phyloP scores from a whole-genome alignment of 2,113 vertebrate genomes.

The Fulica atra region DNA sequence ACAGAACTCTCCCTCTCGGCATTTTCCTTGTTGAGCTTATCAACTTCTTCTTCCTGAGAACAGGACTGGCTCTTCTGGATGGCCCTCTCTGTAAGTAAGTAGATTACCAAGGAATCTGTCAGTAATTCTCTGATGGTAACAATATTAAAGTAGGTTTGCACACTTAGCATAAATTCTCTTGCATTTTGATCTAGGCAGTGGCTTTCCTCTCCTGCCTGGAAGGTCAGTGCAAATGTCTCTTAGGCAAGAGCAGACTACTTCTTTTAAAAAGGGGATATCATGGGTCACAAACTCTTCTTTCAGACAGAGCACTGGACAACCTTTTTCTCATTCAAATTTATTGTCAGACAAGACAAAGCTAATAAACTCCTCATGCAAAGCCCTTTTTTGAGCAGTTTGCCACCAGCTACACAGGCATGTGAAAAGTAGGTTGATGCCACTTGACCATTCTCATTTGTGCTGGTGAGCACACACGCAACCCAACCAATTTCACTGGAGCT shows the following conservation, averaged over 20 bases:
- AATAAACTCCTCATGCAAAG: neutral
- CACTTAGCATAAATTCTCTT: neutral
- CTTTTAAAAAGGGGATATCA: neutral
- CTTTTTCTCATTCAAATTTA: neutral
- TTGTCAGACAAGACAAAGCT: neutral
- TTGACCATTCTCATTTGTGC: neutral
- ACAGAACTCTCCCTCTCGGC: slow-evolving; percentile 63
- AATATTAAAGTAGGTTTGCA: neutral
- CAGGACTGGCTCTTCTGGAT: slow-evolving; percentile 72
- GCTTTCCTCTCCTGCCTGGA: neutral
- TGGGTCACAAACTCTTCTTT: neutral
- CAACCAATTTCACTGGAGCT: neutral
- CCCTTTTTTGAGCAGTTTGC: neutral
- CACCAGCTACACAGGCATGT: neutral
- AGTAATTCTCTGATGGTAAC: neutral
- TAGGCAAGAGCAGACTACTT: neutral
- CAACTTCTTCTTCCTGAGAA: slow-evolving; percentile 76
- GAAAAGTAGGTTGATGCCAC: neutral
- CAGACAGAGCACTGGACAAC: neutral
- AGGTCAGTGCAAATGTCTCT: neutral
- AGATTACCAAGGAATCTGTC: slow-evolving; percentile 23
- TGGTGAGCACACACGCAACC: neutral
- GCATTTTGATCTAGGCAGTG: neutral
- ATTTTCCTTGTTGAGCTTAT: slow-evolving; percentile 87
- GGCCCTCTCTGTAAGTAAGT: slow-evolving; percentile 71